Evolutionary conservation across 2,888 invertebrate species (phyloP).

Genomic region (Ommatoiulus sabulosus): DNA sequence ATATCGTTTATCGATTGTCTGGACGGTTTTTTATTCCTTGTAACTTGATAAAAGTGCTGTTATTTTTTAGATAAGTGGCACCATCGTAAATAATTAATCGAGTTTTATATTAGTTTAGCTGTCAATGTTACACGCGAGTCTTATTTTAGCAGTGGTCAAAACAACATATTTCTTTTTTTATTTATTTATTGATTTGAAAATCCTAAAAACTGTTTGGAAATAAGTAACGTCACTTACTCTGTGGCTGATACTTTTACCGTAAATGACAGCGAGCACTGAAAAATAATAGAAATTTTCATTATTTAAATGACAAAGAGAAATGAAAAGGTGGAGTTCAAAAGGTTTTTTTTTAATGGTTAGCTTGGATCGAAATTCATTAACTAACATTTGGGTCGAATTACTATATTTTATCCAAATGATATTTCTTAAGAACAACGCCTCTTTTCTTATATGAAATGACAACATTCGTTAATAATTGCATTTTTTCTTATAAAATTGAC

Average conservation of each 20-base stretch:
- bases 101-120: not conserved
- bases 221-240: constrained; percentile 51
- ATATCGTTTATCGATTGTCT: too few species aligned
- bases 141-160: not conserved
- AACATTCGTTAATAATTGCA: too few species aligned
- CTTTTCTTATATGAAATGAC: too few species aligned
- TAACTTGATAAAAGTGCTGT: too few species aligned
- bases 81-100: not conserved
- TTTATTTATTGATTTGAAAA: too few species aligned
- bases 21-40: too few species aligned
- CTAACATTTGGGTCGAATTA: too few species aligned
- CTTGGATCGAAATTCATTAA: not conserved
- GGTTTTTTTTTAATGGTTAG: not conserved
- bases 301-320: not conserved
- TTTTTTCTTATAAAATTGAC: too few species aligned
- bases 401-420: too few species aligned
- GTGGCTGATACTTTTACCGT: constrained; percentile 49
- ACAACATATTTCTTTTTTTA: not conserved
- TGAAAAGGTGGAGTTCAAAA: too few species aligned
- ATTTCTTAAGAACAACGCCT: too few species aligned
- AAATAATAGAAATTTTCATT: not conserved
- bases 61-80: too few species aligned
- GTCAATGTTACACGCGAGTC: not conserved
- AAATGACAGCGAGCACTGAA: constrained; percentile 49
- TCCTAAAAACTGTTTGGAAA: not conserved